Percentiles rank a stretch among this genome's conserved stretches.
Evolutionary conservation across 2,113 vertebrate genomes (phyloP).

Genomic region (Gasterosteus nipponicus): DNA sequence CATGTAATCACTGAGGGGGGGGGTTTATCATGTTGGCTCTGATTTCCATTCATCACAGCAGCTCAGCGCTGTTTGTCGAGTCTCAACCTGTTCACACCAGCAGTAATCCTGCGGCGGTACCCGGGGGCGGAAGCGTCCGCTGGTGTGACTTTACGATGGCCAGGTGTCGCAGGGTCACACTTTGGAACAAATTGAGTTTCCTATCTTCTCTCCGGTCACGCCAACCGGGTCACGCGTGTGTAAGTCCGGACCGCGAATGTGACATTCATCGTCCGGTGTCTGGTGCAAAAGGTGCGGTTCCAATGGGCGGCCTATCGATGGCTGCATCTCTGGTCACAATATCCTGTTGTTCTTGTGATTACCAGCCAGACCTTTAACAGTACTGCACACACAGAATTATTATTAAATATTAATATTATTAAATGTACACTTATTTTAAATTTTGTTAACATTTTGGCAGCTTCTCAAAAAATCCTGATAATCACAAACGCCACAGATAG

Average conservation of each 20-base stretch:
- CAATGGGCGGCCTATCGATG: background rate
- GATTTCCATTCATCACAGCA: conserved; percentile 36
- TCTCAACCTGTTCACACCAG: conserved; percentile 12
- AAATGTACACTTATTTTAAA: background rate
- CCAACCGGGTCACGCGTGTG: no score
- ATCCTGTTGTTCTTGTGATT: background rate
- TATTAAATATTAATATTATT: no score
- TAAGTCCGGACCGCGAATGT: no score
- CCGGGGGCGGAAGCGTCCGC: background rate
- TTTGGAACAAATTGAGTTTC: background rate
- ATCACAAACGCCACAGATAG: conserved; percentile 17
- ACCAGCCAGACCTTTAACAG: background rate
- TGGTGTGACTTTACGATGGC: background rate
- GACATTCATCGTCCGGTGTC: no score
- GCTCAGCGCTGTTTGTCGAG: conserved; percentile 9
- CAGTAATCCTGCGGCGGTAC: background rate
- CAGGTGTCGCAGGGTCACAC: background rate
- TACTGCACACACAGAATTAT: background rate
- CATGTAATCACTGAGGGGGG: conserved; percentile 3
- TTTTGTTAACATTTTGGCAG: no score
- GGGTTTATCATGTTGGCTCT: conserved; percentile 10
- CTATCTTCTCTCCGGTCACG: background rate
- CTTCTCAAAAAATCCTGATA: background rate
- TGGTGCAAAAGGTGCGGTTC: no score
- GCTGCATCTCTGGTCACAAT: background rate